phyloP scores from a whole-genome alignment of 2,888 invertebrate genomes.

The Agrotis puta region DNA sequence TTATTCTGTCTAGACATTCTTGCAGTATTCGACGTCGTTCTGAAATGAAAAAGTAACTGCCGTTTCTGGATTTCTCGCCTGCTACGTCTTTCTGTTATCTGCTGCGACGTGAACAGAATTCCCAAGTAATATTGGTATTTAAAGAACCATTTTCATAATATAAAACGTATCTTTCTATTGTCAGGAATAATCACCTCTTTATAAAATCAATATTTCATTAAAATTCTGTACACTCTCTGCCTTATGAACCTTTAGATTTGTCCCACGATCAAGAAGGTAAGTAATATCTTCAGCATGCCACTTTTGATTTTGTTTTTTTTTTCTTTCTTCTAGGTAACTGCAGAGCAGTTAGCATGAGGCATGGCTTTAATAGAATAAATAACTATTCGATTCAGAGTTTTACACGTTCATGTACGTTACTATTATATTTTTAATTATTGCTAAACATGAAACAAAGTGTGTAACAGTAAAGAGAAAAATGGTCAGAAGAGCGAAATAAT shows the following conservation, averaged over 20 bases:
- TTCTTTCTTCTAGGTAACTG: conserved; percentile 85
- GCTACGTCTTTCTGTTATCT: conserved; percentile 51
- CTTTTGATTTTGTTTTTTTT: conserved; percentile 64
- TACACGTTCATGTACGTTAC: conserved; percentile 87
- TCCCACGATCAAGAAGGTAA: conserved; percentile 51
- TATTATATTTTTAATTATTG: conserved; percentile 45
- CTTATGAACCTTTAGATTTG: conserved; percentile 36
- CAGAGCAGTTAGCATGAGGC: conserved; percentile 85
- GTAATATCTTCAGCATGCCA: conserved; percentile 74
- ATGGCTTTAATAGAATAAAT: conserved; percentile 85
- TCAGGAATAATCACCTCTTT: conserved; percentile 29
- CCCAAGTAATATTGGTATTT: conserved; percentile 39
- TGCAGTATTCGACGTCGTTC: conserved; percentile 71
- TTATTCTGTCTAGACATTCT: conserved; percentile 73
- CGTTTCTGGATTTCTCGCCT: conserved; percentile 50
- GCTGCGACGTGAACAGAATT: conserved; percentile 45
- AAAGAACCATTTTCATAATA: conserved; percentile 18
- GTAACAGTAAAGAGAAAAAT: conserved; percentile 44
- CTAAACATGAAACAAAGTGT: conserved; percentile 36
- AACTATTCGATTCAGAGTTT: conserved; percentile 80
- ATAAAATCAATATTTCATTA: conserved; percentile 42
- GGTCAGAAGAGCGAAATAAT: conserved; percentile 22
- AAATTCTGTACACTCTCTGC: conserved; percentile 55
- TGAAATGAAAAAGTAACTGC: conserved; percentile 53
- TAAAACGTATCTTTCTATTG: conserved; percentile 17